Percentiles rank a stretch among this genome's conserved stretches.
Evolutionary conservation across 2,113 vertebrate species (phyloP).

Genomic region (Scolopax mira): DNA sequence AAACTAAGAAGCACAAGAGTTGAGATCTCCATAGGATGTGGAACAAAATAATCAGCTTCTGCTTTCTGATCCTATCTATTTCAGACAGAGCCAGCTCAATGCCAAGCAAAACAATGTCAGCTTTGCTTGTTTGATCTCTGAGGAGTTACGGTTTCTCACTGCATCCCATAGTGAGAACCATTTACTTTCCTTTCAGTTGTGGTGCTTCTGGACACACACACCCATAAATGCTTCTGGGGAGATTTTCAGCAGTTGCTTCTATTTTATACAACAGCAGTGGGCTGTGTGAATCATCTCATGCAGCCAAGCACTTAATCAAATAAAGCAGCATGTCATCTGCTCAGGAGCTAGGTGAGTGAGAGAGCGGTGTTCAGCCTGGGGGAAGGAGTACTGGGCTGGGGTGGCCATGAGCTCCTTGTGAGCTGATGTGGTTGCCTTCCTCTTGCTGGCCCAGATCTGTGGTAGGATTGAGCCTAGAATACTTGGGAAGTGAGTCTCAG

Average conservation of each 20-base stretch:
- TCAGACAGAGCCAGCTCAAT: not conserved
- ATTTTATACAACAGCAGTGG: not conserved
- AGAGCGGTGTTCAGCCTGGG: accelerated
- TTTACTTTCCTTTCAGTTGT: not conserved
- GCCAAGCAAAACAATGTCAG: not conserved
- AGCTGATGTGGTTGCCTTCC: not conserved
- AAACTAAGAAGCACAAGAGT: not conserved
- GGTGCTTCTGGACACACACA: not conserved
- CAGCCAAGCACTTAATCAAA: not conserved
- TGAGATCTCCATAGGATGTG: not conserved
- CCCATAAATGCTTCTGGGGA: not conserved
- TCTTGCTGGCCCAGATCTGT: not conserved
- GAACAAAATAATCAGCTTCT: not conserved
- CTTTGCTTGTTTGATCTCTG: not conserved
- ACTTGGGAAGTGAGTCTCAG: not conserved
- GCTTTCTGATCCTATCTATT: not conserved
- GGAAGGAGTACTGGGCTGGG: not conserved
- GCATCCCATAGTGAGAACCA: not conserved
- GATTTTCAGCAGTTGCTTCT: not conserved
- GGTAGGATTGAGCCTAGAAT: not conserved
- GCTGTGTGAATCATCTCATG: not conserved
- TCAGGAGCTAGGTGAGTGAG: not conserved
- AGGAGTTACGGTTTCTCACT: not conserved
- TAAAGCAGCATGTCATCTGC: not conserved
- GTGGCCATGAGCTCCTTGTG: not conserved